Base-by-base conservation (phyloP, 2,888 invertebrate genomes). In the Acleris holmiana region DNA sequence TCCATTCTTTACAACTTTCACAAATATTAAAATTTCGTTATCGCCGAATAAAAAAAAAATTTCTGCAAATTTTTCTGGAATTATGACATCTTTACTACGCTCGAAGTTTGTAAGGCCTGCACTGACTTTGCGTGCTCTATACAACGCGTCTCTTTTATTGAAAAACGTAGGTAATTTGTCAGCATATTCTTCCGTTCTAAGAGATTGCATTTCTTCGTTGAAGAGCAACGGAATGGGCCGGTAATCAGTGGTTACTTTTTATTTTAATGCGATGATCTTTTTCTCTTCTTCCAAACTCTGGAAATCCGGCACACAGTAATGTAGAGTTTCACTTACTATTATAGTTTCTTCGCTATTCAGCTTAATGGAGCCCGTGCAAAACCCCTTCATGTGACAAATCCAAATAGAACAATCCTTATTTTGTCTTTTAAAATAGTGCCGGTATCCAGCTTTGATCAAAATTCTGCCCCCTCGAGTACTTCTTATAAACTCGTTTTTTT, bases 61-160 rank as follows among this genome's bases (percentile, higher is more conserved):
- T 0, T 41, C 41, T n/a, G 41, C 29, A 4, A 41, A 41, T n/a
- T 41, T 41, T 13, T 15, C 41, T 41, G n/a, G 41, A 15, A 41
- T 41, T 41, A 41, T 13, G 5, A 15, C n/a, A 41, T 41, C 41
- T 41, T 41, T n/a, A n/a, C 41, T n/a, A 41, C n/a, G 15, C 15
- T 41, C 41, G 4, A 41, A 41, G 41, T 41, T 41, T 41, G 41
- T 15, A 41, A 3, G 15, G 41, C 15, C 41, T 41, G 41, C 40
- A 40, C 40, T 40, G 40, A 40, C 40, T 40, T 40, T 40, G 40
- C 40, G 40, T 40, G 40, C 40, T 41, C 41, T 41, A 41, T 41
- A 41, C 15, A 41, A 41, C n/a, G n/a, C 41, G 15, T 41, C 41
- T 41, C n/a, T 41, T 15, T 41, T 41, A 40, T 41, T 41, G 15